Base-by-base conservation (phyloP, 2,113 vertebrate species). In the Puntigrus tetrazona region DNA sequence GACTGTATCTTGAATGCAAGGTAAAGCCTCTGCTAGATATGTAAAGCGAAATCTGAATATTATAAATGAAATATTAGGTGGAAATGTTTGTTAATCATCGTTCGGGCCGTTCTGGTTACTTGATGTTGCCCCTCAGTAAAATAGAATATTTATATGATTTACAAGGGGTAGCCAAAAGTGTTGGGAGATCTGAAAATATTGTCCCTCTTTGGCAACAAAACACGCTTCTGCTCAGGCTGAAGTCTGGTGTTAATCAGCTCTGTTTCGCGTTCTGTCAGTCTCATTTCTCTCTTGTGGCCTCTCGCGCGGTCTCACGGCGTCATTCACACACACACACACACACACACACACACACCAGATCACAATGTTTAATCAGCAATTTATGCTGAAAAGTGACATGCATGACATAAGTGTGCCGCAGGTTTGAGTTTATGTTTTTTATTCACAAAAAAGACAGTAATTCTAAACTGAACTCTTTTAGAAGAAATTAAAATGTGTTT, bases 201-300 rank as follows among this genome's bases (percentile, higher is more conserved):
- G 45, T 16, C 5, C 4, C 7, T 38, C 7, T 38, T 38, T 38
- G 36, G 1, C 36, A 7, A 5, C 36, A 7, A 38, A 38, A 38
- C 4, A 1, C 36, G 1, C 36, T n/a, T 70, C 14, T 41, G 67
- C 38, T 11, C 67, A 70, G 6, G 36, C 34, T 41, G 8, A 70
- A 6, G 34, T 25, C 69, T 43, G 69, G 69, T 73, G 69, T 73
- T 73, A 43, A 73, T 73, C 43, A 73, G 65, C 63, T 76, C 72
- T 20, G 14, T 78, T 34, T 57, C 45, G 7, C 7, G 2, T 22
- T 78, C 75, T 70, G 36, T 43, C 74, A 41, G 55, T 75, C n/a
- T 83, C 72, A 27, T 22, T 76, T 76, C 27, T 76, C 73, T 76
- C 73, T 76, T 18, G 73, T 76, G 73, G 73, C 47, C 38, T 52